phyloP scores from a whole-genome alignment of 2,113 vertebrate genomes.

The Toxostoma redivivum region DNA sequence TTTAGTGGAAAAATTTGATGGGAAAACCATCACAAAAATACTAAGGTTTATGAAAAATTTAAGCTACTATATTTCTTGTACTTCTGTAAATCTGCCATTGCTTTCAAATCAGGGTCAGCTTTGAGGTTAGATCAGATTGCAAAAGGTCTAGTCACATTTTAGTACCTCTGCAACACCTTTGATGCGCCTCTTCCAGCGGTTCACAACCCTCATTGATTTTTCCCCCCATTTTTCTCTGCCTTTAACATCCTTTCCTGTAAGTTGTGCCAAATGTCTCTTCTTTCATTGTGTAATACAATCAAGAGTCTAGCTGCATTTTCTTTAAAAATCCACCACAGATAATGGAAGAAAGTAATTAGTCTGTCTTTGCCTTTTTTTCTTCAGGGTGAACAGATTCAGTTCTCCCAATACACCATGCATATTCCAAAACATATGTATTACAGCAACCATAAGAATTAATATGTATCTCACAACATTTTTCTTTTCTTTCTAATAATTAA shows the following conservation, averaged over 20 bases:
- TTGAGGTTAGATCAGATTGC: not conserved
- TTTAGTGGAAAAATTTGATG: not conserved
- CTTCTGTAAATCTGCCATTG: not conserved
- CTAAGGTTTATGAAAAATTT: not conserved
- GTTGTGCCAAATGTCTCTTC: not conserved
- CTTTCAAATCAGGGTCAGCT: not conserved
- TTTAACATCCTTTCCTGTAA: not conserved
- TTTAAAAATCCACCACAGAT: not conserved
- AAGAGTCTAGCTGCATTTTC: not conserved
- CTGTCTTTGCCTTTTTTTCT: not conserved
- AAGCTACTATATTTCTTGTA: not conserved
- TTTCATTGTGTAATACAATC: fast-evolving
- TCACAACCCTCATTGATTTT: not conserved
- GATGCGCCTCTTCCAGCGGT: not conserved
- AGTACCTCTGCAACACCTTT: not conserved
- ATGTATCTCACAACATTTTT: not conserved
- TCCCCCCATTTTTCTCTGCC: not conserved
- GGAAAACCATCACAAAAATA: not conserved
- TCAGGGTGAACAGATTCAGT: not conserved
- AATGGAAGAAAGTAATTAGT: not conserved
- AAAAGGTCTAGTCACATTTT: not conserved
- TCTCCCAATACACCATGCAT: not conserved
- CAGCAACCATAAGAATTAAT: not conserved
- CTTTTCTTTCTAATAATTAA: not conserved
- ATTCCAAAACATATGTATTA: not conserved